Conservation (phyloP, 2,888 invertebrate species). For the Unio pictorum region DNA sequence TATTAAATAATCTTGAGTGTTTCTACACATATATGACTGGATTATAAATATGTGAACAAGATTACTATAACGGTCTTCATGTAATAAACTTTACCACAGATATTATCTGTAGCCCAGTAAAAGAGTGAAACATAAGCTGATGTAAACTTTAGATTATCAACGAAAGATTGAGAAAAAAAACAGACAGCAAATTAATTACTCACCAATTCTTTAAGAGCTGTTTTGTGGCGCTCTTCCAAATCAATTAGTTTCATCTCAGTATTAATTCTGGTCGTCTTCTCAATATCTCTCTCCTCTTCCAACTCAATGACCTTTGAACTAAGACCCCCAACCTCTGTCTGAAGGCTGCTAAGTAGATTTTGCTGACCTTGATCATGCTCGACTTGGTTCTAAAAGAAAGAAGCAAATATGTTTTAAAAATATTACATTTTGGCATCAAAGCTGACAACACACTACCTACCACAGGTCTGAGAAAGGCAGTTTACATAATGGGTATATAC, state of each 20-base stretch:
- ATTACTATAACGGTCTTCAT: too few species aligned
- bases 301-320: conserved; percentile 10
- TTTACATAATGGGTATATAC: too few species aligned
- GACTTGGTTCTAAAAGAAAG: conserved; percentile 10
- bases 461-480: too few species aligned
- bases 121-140: not conserved
- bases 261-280: conserved; percentile 17
- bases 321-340: conserved; percentile 10
- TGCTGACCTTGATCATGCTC: conserved; percentile 10
- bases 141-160: too few species aligned
- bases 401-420: not conserved
- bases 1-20: too few species aligned
- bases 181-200: conserved; percentile 6
- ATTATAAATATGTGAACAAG: too few species aligned
- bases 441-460: too few species aligned
- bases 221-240: conserved; percentile 22
- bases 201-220: conserved; percentile 28
- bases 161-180: not conserved
- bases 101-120: not conserved
- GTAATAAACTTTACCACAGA: too few species aligned
- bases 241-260: conserved; percentile 17
- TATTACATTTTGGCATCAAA: too few species aligned
- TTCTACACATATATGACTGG: too few species aligned
- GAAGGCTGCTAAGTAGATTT: conserved; percentile 7
- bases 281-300: conserved; percentile 23